These are phyloP conservation scores for Drosophila borealis DNA, from an alignment of 2,888 invertebrate genomes.

Conservation along the genomic window DNA sequence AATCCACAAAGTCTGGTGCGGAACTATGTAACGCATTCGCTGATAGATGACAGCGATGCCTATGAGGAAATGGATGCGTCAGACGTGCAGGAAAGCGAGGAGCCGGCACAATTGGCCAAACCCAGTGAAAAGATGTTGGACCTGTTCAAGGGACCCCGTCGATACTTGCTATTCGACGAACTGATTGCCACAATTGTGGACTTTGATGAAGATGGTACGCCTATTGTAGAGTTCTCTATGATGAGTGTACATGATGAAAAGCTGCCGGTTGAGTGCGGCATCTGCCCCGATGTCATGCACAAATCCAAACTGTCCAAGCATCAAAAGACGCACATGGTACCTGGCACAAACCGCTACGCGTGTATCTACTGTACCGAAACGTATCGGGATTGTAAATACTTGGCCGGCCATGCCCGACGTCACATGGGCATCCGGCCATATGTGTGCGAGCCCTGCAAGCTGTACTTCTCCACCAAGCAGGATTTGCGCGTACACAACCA, in stretches of 20 bases:
- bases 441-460: conserved; percentile 79
- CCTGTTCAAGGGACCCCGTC: conserved; percentile 67
- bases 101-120: conserved; percentile 25
- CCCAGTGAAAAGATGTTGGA: conserved; percentile 66
- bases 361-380: conserved; percentile 81
- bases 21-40: conserved; percentile 2
- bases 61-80: conserved; percentile 6
- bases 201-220: conserved; percentile 74
- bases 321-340: conserved; percentile 77
- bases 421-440: conserved; percentile 82
- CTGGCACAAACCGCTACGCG: conserved; percentile 76
- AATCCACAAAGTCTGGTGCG: conserved; percentile 13
- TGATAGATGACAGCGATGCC: conserved; percentile 2
- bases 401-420: conserved; percentile 80
- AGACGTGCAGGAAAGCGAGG: conserved; percentile 21
- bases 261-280: conserved; percentile 81
- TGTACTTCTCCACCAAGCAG: conserved; percentile 82
- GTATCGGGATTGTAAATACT: conserved; percentile 80
- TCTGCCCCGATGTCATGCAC: conserved; percentile 81
- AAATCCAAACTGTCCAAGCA: conserved; percentile 70
- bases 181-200: conserved; percentile 82
- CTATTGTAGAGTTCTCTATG: conserved; percentile 81
- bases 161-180: conserved; percentile 79
- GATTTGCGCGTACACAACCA: conserved; percentile 81
- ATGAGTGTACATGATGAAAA: conserved; percentile 68